Base-by-base conservation (phyloP, 2,888 invertebrate genomes). In the Platerodrilus igneus region DNA sequence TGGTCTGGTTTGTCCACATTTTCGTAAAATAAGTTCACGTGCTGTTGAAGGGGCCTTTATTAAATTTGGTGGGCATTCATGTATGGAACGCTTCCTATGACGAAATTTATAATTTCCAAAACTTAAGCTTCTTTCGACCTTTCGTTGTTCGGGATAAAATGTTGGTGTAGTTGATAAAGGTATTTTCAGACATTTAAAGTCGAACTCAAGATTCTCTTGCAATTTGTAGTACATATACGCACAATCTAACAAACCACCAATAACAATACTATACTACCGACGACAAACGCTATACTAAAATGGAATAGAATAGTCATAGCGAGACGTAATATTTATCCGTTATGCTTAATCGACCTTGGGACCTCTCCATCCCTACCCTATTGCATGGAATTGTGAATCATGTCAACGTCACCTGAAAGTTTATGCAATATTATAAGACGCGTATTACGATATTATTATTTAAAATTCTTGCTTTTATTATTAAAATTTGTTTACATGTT, bases 1-100 rank as follows among this genome's bases (percentile, higher is more conserved):
- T 25, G 78, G 73, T 50, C 75, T 73, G 14, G 72, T 67, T 67
- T 86, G 86, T 48, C 71, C 71, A 66, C 86, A 87, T 67, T 77
- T 76, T 58, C 78, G 74, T 48, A 86, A 70, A 26, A 68, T 71
- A 23, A 73, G 63, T 41, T 75, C 70, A 43, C 59, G 63, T n/a
- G 71, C 68, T 38, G 62, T 66, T 50, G 58, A 55, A 25, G 56
- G n/a, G n/a, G n/a, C n/a, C n/a, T n/a, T n/a, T n/a, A n/a, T n/a
- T n/a, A n/a, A n/a, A n/a, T n/a, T n/a, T n/a, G n/a, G 46, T 15
- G 37, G 9, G 14, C 33, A 16, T 25, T 13, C 30, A 29, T 23
- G 25, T 29, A 25, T 23, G 6, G 15, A 15, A 7, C 46, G 35
- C 32, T 47, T n/a, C n/a, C n/a, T n/a, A n/a, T n/a, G n/a, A n/a